Evolutionary conservation across 1,140 invertebrate species (phyloP), one percentile per base, ranked within the genome.

Genomic region (Epicauta chinensis): DNA sequence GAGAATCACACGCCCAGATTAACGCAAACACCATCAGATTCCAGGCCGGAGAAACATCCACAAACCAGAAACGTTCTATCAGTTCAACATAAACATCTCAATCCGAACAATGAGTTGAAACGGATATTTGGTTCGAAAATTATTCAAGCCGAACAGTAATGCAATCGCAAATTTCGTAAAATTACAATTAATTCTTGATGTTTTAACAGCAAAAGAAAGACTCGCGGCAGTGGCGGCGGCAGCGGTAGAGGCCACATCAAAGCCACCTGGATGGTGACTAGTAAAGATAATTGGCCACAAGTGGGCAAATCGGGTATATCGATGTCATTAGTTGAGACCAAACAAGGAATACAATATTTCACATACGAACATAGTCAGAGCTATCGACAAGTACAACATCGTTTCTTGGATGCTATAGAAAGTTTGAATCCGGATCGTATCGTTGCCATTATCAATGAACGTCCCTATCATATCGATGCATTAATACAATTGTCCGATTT

Each of bases 401-500:
- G 76, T 63, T 93, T 93, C 66, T 73, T 89, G 23, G 72, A 82
- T 55, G 88, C 88, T 42, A 83, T 93, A 12, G 85, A 91, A 66
- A 84, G 82, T 59, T 75, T 86, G 14, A 84, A 92, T 71, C 84
- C 89, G 2, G 85, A 92, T 59, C 87, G 84, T 67, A 83, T 93
- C 58, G 77, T 88, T 44, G 85, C 87, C 68, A 79, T 93, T 36
- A 74, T 90, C n/a, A 84, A 88, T 60, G 68, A 77, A 14, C 78
- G 88, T 70, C 84, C 86, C 0, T 91, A 88, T 66, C 88, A 93
- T 59, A 81, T 93, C 3, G 91, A 96, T 66, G 75, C 84, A 0
- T 72, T 94, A n/a, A 78, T 93, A 16, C 91, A 94, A 70, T 72
- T 94, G 38, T 86, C 87, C 55, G 89, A 92, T 63, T 75, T 92